Evolutionary conservation across 2,888 invertebrate genomes (phyloP), one percentile per base, ranked within the genome.

Genomic region (Lumbricus terrestris): DNA sequence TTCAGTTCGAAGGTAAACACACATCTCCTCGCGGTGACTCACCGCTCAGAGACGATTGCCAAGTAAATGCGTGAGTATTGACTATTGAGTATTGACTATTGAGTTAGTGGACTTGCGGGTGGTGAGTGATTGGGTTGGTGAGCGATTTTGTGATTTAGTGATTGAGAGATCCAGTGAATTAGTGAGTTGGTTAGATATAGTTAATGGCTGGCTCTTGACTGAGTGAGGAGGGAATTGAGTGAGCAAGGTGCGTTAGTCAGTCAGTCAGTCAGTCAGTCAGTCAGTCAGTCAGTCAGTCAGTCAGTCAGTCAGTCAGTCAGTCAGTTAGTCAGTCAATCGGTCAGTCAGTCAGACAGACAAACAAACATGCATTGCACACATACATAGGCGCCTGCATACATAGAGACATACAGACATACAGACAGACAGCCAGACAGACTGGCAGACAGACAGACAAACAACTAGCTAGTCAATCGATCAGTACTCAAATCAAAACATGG

Each of bases 1-100:
- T 95, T 92, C 93, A 94, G 42, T 95, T 95, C 93, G 95, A 95
- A 94, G 98, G 96, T 91, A 82, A 88, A n/a, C 69, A n/a, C n/a
- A n/a, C n/a, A n/a, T n/a, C n/a, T n/a, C n/a, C n/a, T n/a, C n/a
- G n/a, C n/a, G n/a, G n/a, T 29, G 11, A n/a, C n/a, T 4, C n/a
- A 69, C 69, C 69, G 16, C n/a, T 69, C 13, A 69, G 69, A 69
- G 29, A 11, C 8, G n/a, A n/a, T 69, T 23, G 18, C 47, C 18
- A 3, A 47, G 5, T 15, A 18, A 47, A 8, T 1, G 47, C 20
- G 47, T 47, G 47, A 23, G 47, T 47, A n/a, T n/a, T n/a, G n/a
- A n/a, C n/a, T 20, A 47, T 20, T 47, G 20, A 23, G 47, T 47
- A 23, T n/a, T n/a, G n/a, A n/a, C n/a, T n/a, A n/a, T n/a, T n/a